Evolutionary conservation across 2,888 invertebrate genomes (phyloP).

Genomic region (Scaptomyza polygonia): DNA sequence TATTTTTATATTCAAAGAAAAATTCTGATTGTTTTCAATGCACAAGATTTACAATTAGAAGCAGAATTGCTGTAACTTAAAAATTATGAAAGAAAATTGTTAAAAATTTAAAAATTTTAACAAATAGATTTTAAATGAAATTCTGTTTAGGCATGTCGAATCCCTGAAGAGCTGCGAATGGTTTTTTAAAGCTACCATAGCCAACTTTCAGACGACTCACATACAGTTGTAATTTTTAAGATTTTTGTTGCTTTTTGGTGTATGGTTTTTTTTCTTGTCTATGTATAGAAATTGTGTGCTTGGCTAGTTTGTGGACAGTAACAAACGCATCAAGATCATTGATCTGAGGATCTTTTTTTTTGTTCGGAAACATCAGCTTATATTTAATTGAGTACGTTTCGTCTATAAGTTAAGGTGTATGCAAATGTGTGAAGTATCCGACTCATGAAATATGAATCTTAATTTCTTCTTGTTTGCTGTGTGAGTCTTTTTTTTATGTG

Average conservation of each 20-base stretch:
- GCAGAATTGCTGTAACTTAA: slow-evolving; percentile 85
- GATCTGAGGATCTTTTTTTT: slow-evolving; percentile 20
- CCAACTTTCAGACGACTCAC: slow-evolving; percentile 24
- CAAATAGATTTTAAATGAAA: slow-evolving; percentile 44
- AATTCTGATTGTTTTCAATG: slow-evolving; percentile 85
- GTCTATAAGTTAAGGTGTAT: slow-evolving; percentile 15
- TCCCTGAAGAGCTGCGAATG: slow-evolving; percentile 9
- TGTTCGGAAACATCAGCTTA: slow-evolving; percentile 32
- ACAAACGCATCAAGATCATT: slow-evolving; percentile 56
- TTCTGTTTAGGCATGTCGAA: slow-evolving; percentile 38
- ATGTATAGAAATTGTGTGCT: slow-evolving; percentile 76
- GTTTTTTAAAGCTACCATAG: slow-evolving; percentile 16
- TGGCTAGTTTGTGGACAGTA: slow-evolving; percentile 71
- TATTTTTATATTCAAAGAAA: slow-evolving; percentile 81
- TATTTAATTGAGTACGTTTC: slow-evolving; percentile 39
- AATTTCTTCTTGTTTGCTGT: background rate
- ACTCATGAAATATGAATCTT: slow-evolving; percentile 14
- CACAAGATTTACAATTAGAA: slow-evolving; percentile 85
- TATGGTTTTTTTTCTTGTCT: slow-evolving; percentile 25
- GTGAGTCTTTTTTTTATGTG: slow-evolving; percentile 16
- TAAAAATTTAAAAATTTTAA: slow-evolving; percentile 46
- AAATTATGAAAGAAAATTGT: slow-evolving; percentile 75
- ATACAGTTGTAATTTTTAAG: slow-evolving; percentile 72
- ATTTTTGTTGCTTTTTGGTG: slow-evolving; percentile 52
- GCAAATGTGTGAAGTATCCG: slow-evolving; percentile 17